These are phyloP conservation scores for Rachycentron canadum DNA, from an alignment of 2,797 vertebrate species.

Conservation along the genomic window DNA sequence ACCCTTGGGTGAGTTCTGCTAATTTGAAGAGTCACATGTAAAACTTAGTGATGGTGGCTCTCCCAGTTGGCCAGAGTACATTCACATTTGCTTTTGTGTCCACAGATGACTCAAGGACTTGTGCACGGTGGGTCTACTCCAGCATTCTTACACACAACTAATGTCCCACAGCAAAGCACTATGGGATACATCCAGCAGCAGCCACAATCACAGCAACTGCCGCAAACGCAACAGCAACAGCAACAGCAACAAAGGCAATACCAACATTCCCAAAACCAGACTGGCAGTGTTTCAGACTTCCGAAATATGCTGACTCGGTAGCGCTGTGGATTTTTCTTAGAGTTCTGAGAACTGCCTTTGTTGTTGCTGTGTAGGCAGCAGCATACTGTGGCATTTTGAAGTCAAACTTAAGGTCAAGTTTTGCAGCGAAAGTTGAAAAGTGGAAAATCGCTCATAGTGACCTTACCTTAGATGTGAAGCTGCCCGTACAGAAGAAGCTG, in stretches of 20 bases:
- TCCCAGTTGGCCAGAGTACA: background rate
- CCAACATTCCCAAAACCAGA: constrained; percentile 84
- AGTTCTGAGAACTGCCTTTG: constrained; percentile 46
- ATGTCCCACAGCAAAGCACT: constrained; percentile 80
- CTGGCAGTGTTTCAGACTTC: constrained; percentile 87
- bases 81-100: constrained; percentile 26
- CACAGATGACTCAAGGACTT: constrained; percentile 86
- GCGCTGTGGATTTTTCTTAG: constrained; percentile 28
- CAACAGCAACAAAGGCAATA: constrained; percentile 86
- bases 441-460: constrained; percentile 45
- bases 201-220: constrained; percentile 77
- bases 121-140: constrained; percentile 77
- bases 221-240: constrained; percentile 81
- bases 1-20: background rate
- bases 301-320: constrained; percentile 89
- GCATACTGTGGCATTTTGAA: constrained; percentile 41
- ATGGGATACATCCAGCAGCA: constrained; percentile 87
- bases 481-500: constrained; percentile 28
- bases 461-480: constrained; percentile 60
- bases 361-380: constrained; percentile 33
- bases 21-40: background rate
- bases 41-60: background rate
- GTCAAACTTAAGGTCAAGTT: constrained; percentile 53
- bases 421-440: constrained; percentile 32
- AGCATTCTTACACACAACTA: constrained; percentile 84